Evolutionary conservation across 2,797 vertebrate genomes (phyloP).

Genomic region (Mallotus villosus): DNA sequence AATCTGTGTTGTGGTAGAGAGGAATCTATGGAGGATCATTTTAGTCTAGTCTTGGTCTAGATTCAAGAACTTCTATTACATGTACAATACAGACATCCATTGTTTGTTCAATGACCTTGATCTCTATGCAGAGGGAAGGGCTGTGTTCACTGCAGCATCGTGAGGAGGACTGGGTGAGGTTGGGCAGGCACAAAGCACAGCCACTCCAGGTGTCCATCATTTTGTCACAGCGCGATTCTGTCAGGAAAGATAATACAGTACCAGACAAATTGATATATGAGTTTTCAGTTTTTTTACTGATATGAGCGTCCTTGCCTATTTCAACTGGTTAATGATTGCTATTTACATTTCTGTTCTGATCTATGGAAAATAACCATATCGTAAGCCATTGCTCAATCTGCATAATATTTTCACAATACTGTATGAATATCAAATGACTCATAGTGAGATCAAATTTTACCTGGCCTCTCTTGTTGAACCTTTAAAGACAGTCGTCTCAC

Average conservation of each 20-base stretch:
- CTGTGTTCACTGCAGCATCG: slow-evolving; percentile 80
- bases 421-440: not conserved
- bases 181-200: slow-evolving; percentile 93
- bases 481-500: slow-evolving; percentile 92
- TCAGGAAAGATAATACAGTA: not conserved
- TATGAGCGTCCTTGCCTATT: no score
- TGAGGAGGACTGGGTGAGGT: slow-evolving; percentile 85
- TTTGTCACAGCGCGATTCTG: slow-evolving; percentile 94
- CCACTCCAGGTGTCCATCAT: slow-evolving; percentile 95
- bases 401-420: not conserved
- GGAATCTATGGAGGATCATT: not conserved
- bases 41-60: no score
- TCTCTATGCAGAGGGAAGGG: slow-evolving; percentile 93
- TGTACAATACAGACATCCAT: no score
- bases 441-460: slow-evolving; percentile 58
- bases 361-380: not conserved
- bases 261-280: no score
- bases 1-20: not conserved
- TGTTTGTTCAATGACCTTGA: slow-evolving; percentile 77
- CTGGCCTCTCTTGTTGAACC: slow-evolving; percentile 93
- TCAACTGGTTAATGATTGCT: not conserved
- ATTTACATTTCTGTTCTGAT: not conserved
- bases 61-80: no score
- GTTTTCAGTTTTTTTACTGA: no score
- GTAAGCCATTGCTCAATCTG: not conserved